Conservation (phyloP, 2,797 vertebrate species). For the Hydrolagus colliei region DNA sequence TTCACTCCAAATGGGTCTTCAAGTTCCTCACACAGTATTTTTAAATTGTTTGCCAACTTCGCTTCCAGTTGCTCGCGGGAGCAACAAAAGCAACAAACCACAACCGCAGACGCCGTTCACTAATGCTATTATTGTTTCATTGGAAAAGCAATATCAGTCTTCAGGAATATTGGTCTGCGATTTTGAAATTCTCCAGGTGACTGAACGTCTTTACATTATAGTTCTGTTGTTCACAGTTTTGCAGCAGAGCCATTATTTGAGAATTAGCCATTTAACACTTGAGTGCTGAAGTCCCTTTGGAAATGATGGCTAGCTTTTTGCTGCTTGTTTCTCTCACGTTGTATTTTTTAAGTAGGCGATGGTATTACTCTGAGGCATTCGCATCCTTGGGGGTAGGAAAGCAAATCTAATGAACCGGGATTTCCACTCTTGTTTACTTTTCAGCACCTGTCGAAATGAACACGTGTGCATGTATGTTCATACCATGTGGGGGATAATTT, state of each 20-base stretch:
- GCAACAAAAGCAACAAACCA: background rate
- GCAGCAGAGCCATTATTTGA: background rate
- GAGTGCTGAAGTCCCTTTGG: background rate
- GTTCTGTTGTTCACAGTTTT: background rate
- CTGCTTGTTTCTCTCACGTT: no score
- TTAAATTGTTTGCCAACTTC: conserved; percentile 18
- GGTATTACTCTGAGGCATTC: no score
- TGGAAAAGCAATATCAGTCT: background rate
- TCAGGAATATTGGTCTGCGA: background rate
- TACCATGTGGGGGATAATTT: no score
- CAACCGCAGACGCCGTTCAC: background rate
- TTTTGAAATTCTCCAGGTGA: conserved; percentile 1
- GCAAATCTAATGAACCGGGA: no score
- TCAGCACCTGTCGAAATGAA: no score
- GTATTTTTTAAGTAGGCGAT: no score
- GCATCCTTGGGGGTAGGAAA: no score
- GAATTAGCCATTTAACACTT: conserved; percentile 4
- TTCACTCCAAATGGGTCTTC: no score
- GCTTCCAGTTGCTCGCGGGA: background rate
- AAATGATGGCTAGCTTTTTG: background rate
- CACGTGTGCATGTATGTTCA: no score
- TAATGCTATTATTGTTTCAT: background rate
- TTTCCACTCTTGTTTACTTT: no score
- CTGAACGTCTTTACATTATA: background rate
- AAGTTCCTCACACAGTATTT: background rate